phyloP scores from a whole-genome alignment of 2,888 invertebrate species.

The Drosophila testacea region DNA sequence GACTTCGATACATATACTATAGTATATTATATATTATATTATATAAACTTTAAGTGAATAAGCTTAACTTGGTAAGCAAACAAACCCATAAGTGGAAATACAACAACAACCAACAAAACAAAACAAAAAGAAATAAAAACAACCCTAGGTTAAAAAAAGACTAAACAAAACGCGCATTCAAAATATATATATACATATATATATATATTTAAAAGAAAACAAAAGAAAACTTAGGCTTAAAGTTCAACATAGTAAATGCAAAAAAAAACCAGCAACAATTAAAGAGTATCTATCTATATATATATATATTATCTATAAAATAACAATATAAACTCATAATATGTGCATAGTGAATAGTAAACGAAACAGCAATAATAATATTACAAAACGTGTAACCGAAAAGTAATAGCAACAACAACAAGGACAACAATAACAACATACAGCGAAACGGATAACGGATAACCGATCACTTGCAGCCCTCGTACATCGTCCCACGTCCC shows the following conservation, averaged over 20 bases:
- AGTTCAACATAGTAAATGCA: constrained; percentile 75
- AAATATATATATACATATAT: constrained; percentile 46
- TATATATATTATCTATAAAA: constrained; percentile 54
- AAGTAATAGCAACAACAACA: constrained; percentile 76
- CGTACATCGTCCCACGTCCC: background rate
- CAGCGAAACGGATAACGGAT: constrained; percentile 59
- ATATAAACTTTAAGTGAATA: constrained; percentile 75
- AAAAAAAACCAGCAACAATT: constrained; percentile 43
- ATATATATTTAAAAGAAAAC: constrained; percentile 44
- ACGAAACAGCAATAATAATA: constrained; percentile 77
- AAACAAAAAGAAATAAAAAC: constrained; percentile 62
- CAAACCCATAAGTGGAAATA: constrained; percentile 67
- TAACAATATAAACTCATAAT: constrained; percentile 57
- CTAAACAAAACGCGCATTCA: constrained; percentile 77
- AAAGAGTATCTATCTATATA: constrained; percentile 69
- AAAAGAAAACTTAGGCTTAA: constrained; percentile 60
- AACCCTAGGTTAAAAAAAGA: constrained; percentile 83
- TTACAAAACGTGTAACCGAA: constrained; percentile 77
- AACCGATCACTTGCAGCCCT: constrained; percentile 31
- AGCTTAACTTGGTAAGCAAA: constrained; percentile 74
- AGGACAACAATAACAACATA: constrained; percentile 53
- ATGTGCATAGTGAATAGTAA: constrained; percentile 78
- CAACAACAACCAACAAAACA: constrained; percentile 42
- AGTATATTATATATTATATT: constrained; percentile 83
- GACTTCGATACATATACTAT: constrained; percentile 85